phyloP scores from a whole-genome alignment of 1,140 invertebrate genomes.

The Theocolax elegans region DNA sequence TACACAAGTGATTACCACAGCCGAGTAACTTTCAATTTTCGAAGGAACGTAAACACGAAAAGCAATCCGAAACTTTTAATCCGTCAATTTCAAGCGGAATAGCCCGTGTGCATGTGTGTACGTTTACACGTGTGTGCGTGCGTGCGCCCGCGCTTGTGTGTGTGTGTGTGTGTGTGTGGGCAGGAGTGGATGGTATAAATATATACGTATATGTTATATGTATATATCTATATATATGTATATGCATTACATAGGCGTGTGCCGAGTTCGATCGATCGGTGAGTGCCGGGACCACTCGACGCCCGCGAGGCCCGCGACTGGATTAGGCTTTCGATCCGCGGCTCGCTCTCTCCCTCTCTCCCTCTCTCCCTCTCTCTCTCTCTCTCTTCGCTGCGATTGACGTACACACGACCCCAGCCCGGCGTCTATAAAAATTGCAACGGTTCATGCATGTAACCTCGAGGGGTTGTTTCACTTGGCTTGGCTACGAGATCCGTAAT shows the following conservation, averaged over 20 bases:
- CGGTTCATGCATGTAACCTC: background rate
- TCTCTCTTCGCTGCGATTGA: slow-evolving; percentile 8
- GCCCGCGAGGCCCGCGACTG: background rate
- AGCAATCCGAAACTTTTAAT: background rate
- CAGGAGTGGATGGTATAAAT: background rate
- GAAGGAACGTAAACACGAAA: too few relatives aligned
- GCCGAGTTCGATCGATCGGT: slow-evolving; percentile 17
- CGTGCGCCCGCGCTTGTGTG: background rate
- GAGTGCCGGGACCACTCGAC: slow-evolving; percentile 7
- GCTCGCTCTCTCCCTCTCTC: slow-evolving; percentile 21
- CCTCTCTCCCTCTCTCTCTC: slow-evolving; percentile 24
- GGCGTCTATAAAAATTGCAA: slow-evolving; percentile 12
- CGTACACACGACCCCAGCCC: background rate
- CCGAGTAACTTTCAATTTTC: too few relatives aligned
- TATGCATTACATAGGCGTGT: too few relatives aligned
- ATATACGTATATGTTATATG: too few relatives aligned
- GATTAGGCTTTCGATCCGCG: slow-evolving; percentile 23
- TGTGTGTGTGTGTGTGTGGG: background rate
- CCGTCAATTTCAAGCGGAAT: slow-evolving; percentile 4
- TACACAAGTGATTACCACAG: too few relatives aligned
- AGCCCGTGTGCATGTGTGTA: background rate
- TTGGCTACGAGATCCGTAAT: too few relatives aligned
- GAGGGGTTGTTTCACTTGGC: too few relatives aligned
- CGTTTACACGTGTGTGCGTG: too few relatives aligned
- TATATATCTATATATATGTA: too few relatives aligned